Evolutionary conservation across 2,888 invertebrate species (phyloP), one percentile per base, ranked within the genome.

Genomic region (Laothoe populi): DNA sequence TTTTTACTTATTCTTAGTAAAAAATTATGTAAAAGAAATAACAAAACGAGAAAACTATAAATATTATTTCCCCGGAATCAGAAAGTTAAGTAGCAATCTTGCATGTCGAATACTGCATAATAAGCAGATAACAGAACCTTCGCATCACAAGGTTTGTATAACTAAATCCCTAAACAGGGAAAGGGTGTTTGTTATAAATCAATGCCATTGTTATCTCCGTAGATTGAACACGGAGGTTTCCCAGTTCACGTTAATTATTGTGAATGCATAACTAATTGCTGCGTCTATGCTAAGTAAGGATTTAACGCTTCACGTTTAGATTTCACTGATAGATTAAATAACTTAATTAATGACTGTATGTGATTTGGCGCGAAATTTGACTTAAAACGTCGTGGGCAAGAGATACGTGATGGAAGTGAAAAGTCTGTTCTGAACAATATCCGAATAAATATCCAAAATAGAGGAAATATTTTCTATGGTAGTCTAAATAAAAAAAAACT

Each of bases 211-310:
- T 62, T 60, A 57, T 64, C 60, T 63, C 57, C 57, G 46, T 48
- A 62, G 38, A 64, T 62, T 57, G 58, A 59, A 46, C 58, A 31
- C 26, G 59, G 45, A 53, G 53, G 53, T 53, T 53, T 45, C 31
- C 45, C 71, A 70, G 70, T 71, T 71, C 67, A 69, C 74, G 74
- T 75, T 79, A 74, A 77, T 75, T 74, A 75, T 75, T 71, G 68
- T 65, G 72, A 70, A 71, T 66, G 70, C 66, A 64, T 64, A 64
- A 77, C 80, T 82, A 82, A 82, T 82, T 81, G 78, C 61, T 44
- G 49, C 53, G 19, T 35, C 53, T 53, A 19, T 53, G 53, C 53
- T 53, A 53, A 53, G 53, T 53, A 53, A 53, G 57, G 45, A 46
- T 53, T 53, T 35, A 53, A 48, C n/a, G 26, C 31, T 53, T 19